A percentile compares a stretch with the other conserved stretches of the same genome.
Conservation (phyloP, 2,797 vertebrate genomes). For the Tangara arthus region DNA sequence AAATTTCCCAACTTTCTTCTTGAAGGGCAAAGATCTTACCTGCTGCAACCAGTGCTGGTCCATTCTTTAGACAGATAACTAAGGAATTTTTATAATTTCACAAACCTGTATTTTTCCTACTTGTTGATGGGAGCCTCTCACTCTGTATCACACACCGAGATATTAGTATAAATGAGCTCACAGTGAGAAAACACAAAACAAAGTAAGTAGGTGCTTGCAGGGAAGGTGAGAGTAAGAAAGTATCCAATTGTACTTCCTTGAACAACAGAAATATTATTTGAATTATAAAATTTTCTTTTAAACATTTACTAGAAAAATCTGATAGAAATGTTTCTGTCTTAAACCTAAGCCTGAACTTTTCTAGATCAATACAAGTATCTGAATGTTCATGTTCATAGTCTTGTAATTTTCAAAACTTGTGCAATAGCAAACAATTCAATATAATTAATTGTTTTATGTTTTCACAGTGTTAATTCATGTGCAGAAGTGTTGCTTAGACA, state of each 20-base stretch:
- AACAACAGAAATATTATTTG: not conserved
- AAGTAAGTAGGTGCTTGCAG: not conserved
- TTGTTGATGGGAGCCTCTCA: not conserved
- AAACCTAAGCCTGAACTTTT: not conserved
- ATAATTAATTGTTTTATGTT: not conserved
- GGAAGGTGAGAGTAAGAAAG: not conserved
- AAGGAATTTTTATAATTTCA: not conserved
- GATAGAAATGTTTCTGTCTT: not conserved
- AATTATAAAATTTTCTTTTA: not conserved
- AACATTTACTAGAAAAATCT: not conserved
- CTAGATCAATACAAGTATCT: not conserved
- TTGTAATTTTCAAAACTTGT: not conserved
- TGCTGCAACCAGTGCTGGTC: not conserved
- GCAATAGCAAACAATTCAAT: not conserved
- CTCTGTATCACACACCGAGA: not conserved
- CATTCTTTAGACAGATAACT: not conserved
- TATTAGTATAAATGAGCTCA: not conserved
- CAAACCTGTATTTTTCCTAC: not conserved
- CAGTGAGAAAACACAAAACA: not conserved
- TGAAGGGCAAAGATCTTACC: not conserved
- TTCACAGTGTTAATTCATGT: not conserved
- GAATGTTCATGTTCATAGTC: not conserved
- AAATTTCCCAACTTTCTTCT: not conserved
- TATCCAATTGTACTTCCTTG: not conserved
- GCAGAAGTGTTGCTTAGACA: not conserved